Base-by-base conservation (phyloP, 2,113 vertebrate species). In the Alethe castanea region DNA sequence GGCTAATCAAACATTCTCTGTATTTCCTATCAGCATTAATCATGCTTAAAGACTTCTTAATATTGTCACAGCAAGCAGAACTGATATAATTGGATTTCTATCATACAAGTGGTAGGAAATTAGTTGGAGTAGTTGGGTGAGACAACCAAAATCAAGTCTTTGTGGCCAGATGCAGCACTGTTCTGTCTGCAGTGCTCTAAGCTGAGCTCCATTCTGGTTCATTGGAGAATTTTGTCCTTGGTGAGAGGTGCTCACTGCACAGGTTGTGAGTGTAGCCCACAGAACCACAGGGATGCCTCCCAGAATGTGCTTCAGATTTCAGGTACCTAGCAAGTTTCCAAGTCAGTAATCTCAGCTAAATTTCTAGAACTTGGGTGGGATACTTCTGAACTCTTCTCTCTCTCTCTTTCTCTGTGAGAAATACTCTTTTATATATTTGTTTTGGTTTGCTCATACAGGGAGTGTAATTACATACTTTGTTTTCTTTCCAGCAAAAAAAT, bases 401-500 rank as follows among this genome's bases (percentile, higher is more conserved):
- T 77, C 18, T 53, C 26, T 44, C 29, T 81, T 11, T 35, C 2
- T 9, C 29, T 22, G 3, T 59, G 42, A 81, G 54, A 81, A 89
- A 80, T 71, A 22, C 17, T 52, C 20, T 66, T 57, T 80, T 66
- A 12, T 52, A 14, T 71, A 45, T 50, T 80, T 54, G 40, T 33
- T 65, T 71, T 57, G 16, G 17, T 74, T 81, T 67, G 12, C 31
- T 60, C 13, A 8, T 64, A 11, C 6, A 23, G 19, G 36, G 24
- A 28, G 9, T 76, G n/a, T 14, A 72, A 67, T 79, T 72, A 7
- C 40, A 28, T 22, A 14, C 17, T 92, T 86, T 72, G 40, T 25
- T 85, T 93, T 84, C 42, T 59, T 78, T 90, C 57, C 79, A 72
- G n/a, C 56, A 61, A 29, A 78, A 78, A 88, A 87, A 87, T 3